Conservation (phyloP, 23 tunicate species). For the Ascidia mentula region DNA sequence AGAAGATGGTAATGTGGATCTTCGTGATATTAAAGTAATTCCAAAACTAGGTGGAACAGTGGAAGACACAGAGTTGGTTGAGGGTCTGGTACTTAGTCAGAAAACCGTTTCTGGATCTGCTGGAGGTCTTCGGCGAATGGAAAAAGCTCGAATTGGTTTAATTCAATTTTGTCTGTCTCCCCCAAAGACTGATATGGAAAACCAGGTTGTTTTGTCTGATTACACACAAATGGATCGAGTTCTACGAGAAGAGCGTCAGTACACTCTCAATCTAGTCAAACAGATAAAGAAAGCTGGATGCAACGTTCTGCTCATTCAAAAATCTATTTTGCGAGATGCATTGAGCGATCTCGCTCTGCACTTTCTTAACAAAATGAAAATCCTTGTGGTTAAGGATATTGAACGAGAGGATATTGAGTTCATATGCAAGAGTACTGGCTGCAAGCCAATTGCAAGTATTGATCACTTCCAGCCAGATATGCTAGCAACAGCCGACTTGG, state of each 20-base stretch:
- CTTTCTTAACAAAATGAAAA: conserved; percentile 95
- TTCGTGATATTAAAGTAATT: conserved; percentile 80
- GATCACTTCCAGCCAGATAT: conserved; percentile 95
- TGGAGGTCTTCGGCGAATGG: conserved; percentile 76
- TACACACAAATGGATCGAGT: conserved; percentile 99
- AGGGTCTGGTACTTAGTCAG: conserved; percentile 86
- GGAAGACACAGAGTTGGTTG: conserved; percentile 90
- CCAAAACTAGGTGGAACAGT: conserved; percentile 97
- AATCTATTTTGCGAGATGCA: conserved; percentile 95
- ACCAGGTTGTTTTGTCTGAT: conserved; percentile 87
- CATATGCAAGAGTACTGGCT: conserved; percentile 94
- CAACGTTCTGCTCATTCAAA: conserved; percentile 93
- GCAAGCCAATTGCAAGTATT: conserved; percentile 94
- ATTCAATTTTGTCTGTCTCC: conserved; percentile 96
- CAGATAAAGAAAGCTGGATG: conserved; percentile 96
- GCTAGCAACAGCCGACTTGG: conserved; percentile 92
- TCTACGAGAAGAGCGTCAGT: conserved; percentile 91
- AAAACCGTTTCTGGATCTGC: conserved; percentile 80
- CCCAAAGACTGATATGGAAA: conserved; percentile 99
- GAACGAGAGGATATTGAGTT: conserved; percentile 96
- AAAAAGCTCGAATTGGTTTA: conserved; percentile 92
- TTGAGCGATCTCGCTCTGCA: conserved; percentile 93
- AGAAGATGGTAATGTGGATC: conserved; percentile 69
- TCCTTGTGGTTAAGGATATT: conserved; percentile 91
- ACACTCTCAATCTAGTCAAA: conserved; percentile 94